A percentile compares a stretch with the other conserved stretches of the same genome.
phyloP scores from a whole-genome alignment of 2,797 vertebrate species.

The Gymnothorax javanicus region DNA sequence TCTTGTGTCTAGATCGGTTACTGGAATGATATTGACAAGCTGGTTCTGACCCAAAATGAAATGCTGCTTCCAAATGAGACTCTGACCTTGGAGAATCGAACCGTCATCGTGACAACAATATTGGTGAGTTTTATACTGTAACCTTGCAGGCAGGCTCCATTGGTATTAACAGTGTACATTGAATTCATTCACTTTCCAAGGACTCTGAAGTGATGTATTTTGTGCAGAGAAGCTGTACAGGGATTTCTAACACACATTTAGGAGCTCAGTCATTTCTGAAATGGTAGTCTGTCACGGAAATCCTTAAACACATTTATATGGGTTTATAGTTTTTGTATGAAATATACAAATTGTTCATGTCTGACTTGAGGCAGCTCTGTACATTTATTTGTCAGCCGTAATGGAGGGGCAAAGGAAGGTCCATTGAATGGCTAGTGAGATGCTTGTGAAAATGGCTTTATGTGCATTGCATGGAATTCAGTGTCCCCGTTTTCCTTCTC shows the following conservation, averaged over 20 bases:
- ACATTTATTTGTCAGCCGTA: neutral
- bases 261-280: neutral
- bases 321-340: neutral
- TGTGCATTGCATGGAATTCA: conserved; percentile 30
- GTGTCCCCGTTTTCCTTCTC: conserved; percentile 60
- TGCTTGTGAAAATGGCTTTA: conserved; percentile 7
- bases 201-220: neutral
- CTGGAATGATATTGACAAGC: conserved; percentile 97
- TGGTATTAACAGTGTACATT: neutral
- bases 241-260: neutral
- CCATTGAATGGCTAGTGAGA: neutral
- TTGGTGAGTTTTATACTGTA: conserved; percentile 81
- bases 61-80: conserved; percentile 89
- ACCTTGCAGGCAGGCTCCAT: neutral
- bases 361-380: neutral
- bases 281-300: conserved; percentile 24
- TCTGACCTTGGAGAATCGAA: conserved; percentile 90
- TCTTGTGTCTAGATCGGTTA: conserved; percentile 87
- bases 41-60: conserved; percentile 93
- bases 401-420: neutral
- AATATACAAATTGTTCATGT: neutral
- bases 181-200: neutral
- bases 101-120: conserved; percentile 97
- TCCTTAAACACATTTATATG: neutral
- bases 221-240: neutral